phyloP scores from a whole-genome alignment of 2,888 invertebrate species.

The Neoaliturus tenellus region DNA sequence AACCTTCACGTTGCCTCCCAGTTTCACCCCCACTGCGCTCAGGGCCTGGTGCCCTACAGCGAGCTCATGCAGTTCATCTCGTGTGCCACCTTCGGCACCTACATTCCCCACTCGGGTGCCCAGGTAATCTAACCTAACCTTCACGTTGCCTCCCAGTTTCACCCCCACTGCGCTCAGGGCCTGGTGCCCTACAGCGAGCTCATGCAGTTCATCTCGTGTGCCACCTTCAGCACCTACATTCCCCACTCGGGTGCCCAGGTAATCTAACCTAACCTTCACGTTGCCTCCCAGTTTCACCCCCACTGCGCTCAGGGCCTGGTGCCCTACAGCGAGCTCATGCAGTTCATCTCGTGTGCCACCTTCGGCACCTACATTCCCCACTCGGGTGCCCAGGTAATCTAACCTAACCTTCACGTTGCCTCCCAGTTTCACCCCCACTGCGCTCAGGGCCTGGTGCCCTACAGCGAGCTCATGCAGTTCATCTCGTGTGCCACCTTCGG shows the following conservation, averaged over 20 bases:
- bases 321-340: constrained; percentile 83
- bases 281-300: constrained; percentile 81
- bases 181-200: constrained; percentile 84
- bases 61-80: constrained; percentile 86
- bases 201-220: constrained; percentile 83
- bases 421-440: constrained; percentile 80
- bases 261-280: too few species aligned
- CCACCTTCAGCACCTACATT: constrained; percentile 84
- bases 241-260: constrained; percentile 75
- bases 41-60: constrained; percentile 82
- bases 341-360: constrained; percentile 85
- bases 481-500: constrained; percentile 86
- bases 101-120: constrained; percentile 77
- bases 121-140: too few species aligned
- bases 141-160: constrained; percentile 80
- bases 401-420: constrained; percentile 82
- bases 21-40: constrained; percentile 80
- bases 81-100: constrained; percentile 84
- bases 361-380: constrained; percentile 81
- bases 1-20: constrained; percentile 81
- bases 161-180: constrained; percentile 81
- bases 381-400: constrained; percentile 75
- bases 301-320: constrained; percentile 81
- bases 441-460: constrained; percentile 82
- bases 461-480: constrained; percentile 84